Base-by-base conservation (phyloP, 2,888 invertebrate genomes). In the Ochlodes sylvanus region DNA sequence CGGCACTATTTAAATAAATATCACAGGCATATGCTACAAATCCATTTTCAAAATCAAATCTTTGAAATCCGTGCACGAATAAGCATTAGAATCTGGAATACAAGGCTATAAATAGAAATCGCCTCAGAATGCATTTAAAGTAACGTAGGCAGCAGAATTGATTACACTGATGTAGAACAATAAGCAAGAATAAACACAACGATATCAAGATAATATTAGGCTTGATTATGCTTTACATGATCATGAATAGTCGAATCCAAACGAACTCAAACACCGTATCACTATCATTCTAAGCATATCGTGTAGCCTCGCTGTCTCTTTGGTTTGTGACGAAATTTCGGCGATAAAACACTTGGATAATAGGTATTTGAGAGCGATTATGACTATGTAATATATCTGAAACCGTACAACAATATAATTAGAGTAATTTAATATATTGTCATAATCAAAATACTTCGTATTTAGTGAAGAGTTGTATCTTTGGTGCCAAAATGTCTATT, bases 401-500 rank as follows among this genome's bases (percentile, higher is more conserved):
- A 38, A 38, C 38, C 34, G 7, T 34, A 9, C 32, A 0, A 34
- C 34, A 34, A 12, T 38, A 12, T 3, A 10, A 38, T 27, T 27
- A 27, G 2, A 9, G 12, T 38, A 10, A 10, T 38, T 38, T 38
- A 12, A 15, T 17, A 3, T 47, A 15, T 7, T 15, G 6, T 4
- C 5, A 15, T 12, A 15, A 17, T 47, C 12, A 50, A 4, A 19
- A 50, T 50, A 19, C 5, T 66, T 52, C 27, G 32, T 52, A 21
- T 58, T 60, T 66, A 52, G 15, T 32, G 52, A 58, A 60, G 27
- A 41, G 32, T 61, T 69, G 54, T 63, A 56, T 63, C 32, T 66
- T 68, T 64, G 42, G 68, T 72, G 80, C 77, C 81, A 80, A 79
- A 62, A 63, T 68, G 70, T 70, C 70, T 74, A 68, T 69, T 54